Evolutionary conservation across 2,888 invertebrate species (phyloP).

Genomic region (Hypercompe scribonia): DNA sequence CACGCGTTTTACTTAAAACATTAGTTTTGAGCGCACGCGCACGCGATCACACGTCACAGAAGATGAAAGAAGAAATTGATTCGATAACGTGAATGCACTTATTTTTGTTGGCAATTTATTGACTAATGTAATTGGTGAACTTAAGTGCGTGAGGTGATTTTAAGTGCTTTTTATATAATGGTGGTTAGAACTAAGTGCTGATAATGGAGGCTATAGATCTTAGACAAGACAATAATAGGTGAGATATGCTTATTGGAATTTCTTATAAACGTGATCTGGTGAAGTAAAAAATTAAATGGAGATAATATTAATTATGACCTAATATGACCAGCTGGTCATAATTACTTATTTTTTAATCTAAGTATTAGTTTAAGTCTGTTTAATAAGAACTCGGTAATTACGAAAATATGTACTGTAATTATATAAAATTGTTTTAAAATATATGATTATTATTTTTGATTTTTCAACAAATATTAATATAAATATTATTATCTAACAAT

Average conservation of each 20-base stretch:
- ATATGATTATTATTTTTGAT: too few relatives aligned
- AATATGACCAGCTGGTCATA: neutral
- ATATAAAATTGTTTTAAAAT: too few relatives aligned
- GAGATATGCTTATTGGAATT: slow-evolving; percentile 63
- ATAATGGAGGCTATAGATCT: slow-evolving; percentile 64
- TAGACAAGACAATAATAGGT: slow-evolving; percentile 66
- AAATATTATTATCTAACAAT: too few relatives aligned
- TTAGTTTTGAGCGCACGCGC: slow-evolving; percentile 81
- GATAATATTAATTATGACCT: neutral
- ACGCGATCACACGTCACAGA: slow-evolving; percentile 70
- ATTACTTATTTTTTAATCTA: too few relatives aligned
- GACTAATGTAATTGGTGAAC: slow-evolving; percentile 8
- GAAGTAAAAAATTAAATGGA: neutral
- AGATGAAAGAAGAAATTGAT: slow-evolving; percentile 30
- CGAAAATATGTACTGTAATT: too few relatives aligned
- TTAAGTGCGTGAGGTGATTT: slow-evolving; percentile 25
- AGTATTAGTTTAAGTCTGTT: too few relatives aligned
- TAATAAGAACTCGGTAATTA: too few relatives aligned
- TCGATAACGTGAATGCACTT: slow-evolving; percentile 28
- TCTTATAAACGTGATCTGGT: slow-evolving; percentile 17
- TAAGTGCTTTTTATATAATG: slow-evolving; percentile 51
- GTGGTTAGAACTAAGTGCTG: slow-evolving; percentile 62
- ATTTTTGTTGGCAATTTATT: slow-evolving; percentile 9
- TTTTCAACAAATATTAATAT: too few relatives aligned
- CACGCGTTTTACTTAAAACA: slow-evolving; percentile 84